Base-by-base conservation (phyloP, 2,888 invertebrate genomes). In the Nemapogon koenigi region DNA sequence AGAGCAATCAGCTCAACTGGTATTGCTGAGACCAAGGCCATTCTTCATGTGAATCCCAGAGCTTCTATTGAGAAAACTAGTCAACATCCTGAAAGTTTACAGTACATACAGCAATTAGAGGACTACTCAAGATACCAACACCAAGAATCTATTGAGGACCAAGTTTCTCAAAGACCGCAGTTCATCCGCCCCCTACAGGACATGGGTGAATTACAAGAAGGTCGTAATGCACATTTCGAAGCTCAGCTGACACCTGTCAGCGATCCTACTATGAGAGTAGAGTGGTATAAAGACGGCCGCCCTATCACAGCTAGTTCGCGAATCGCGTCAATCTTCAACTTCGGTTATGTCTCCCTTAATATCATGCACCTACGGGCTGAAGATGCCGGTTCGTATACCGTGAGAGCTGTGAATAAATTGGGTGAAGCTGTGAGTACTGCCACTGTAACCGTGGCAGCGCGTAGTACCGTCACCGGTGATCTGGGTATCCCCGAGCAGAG, bases 291-390 rank as follows among this genome's bases (percentile, higher is more conserved):
- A 80, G 93, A 93, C 84, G 97, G 96, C 50, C 86, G 89, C 67
- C 88, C 96, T 17, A 91, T 99, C 57, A 95, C 94, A 78, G 94
- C 95, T 63, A 97, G 97, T 81, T 95, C 96, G 67, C 88, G 97
- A 81, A 96, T 95, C 81, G 93, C 93, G 67, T 94, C 95, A 68
- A 93, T 94, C 84, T 94, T 94, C 86, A 97, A 97, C 87, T 97
- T 97, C 86, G 97, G 97, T 69, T 96, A 96, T 85, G 96, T 97
- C 82, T 94, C 95, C 81, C 89, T 97, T 62, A 97, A 97, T 81
- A 96, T 98, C 76, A 85, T 95, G 89, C 96, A 97, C 88, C 90
- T 97, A 85, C 91, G 96, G 83, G 88, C 90, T 83, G 97, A 98
- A 88, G 98, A 99, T 87, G 89, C 92, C 62, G 97, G 97, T 76